These are phyloP conservation scores for Iphiclides podalirius DNA, from an alignment of 2,888 invertebrate species.

Conservation along the genomic window DNA sequence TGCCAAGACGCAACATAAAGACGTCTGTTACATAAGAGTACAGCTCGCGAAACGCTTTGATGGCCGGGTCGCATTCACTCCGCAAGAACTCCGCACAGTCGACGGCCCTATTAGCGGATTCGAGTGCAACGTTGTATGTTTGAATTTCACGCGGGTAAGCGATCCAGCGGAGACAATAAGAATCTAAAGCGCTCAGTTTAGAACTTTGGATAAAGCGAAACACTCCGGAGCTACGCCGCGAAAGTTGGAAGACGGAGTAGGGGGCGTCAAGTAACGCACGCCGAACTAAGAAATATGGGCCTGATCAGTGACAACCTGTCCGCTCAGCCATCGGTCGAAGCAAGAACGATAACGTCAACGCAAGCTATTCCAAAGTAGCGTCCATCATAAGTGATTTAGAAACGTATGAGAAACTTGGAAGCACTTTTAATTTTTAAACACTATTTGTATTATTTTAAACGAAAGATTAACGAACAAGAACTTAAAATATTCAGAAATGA, in stretches of 20 bases:
- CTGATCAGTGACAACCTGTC: conserved; percentile 36
- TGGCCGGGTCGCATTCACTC: conserved; percentile 26
- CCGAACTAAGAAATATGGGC: conserved; percentile 73
- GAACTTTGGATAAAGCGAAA: conserved; percentile 65
- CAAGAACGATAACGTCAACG: conserved; percentile 6
- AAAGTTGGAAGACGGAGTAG: conserved; percentile 66
- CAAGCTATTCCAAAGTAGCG: not conserved
- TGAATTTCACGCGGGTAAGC: conserved; percentile 60
- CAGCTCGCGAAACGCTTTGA: conserved; percentile 43
- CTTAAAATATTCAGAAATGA: too few species aligned
- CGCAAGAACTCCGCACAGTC: conserved; percentile 24
- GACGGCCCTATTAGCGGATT: conserved; percentile 38
- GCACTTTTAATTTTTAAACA: not conserved
- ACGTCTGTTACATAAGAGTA: conserved; percentile 49
- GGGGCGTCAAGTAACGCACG: conserved; percentile 36
- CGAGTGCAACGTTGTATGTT: conserved; percentile 53
- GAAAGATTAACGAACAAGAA: too few species aligned
- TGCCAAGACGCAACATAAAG: conserved; percentile 59
- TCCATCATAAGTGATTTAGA: not conserved
- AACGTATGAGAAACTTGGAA: too few species aligned
- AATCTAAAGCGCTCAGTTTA: conserved; percentile 70
- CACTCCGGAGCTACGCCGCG: conserved; percentile 53
- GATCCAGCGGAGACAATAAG: conserved; percentile 67
- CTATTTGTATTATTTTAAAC: too few species aligned
- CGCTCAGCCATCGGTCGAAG: not conserved